Base-by-base conservation (phyloP, 2,797 vertebrate species). In the Thripadectes ignobilis region DNA sequence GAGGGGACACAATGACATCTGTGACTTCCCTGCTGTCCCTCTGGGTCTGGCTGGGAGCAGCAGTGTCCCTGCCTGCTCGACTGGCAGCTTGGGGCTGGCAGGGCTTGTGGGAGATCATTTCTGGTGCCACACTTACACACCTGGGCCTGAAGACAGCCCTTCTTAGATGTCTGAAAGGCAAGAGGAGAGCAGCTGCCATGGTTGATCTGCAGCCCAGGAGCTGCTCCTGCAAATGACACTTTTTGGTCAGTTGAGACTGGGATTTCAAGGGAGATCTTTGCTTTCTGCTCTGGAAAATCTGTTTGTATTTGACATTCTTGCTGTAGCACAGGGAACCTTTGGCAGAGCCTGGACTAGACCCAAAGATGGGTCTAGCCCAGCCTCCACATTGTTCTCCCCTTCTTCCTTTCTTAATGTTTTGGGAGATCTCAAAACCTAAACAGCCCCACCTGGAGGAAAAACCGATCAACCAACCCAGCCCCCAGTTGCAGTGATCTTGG, bases 1-100 rank as follows among this genome's bases (percentile, higher is more conserved):
- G 23, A 30, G 49, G 67, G 63, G 24, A 24, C 22, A 6, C 8
- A 2, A 26, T 8, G 38, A 12, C 21, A 3, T 8, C 58, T 27
- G 12, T 20, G 6, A 2, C 23, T 9, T 27, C 18, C 34, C 30
- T 27, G 9, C 3, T 22, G 23, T 17, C 14, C 10, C 49, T 32
- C 11, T 0, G 32, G 30, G 29, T 7, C 24, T 2, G 30, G n/a
- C 36, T 7, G 2, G 30, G 49, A 38, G 51, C 65, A 2, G 11
- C 0, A 3, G 23, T 0, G 1, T 29, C 32, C 22, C 43, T 36
- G 32, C 24, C 39, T 0, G 2, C 16, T 16, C 5, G 4, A 49
- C 41, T 7, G n/a, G 48, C 38, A 12, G 30, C 2, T 0, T 10
- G 24, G 3, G 36, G 16, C 15, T 27, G 32, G 36, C 8, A 5